phyloP scores from a whole-genome alignment of 2,113 vertebrate genomes.

The Tympanuchus pallidicinctus region DNA sequence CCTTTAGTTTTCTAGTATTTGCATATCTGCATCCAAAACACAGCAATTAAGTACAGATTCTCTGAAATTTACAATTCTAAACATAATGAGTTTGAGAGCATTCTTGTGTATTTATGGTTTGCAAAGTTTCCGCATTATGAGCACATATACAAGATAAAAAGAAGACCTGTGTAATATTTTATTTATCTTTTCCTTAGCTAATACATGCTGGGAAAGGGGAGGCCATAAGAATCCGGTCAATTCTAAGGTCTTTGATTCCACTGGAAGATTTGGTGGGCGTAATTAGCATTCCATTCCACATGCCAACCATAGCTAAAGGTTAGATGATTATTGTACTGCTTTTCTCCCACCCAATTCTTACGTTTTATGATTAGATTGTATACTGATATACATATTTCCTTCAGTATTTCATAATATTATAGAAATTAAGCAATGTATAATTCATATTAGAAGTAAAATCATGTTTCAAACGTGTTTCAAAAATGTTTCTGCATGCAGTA shows the following conservation, averaged over 20 bases:
- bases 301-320: constrained; percentile 94
- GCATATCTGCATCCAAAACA: neutral
- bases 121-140: neutral
- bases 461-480: neutral
- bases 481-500: neutral
- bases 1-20: neutral
- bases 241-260: constrained; percentile 93
- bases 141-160: neutral
- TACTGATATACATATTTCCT: neutral
- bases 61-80: neutral
- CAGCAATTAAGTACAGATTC: neutral
- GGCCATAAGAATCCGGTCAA: constrained; percentile 94
- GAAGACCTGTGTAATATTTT: neutral
- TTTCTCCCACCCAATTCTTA: neutral
- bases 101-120: neutral
- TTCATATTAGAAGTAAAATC: neutral
- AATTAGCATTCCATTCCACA: constrained; percentile 94
- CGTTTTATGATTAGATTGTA: neutral
- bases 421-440: neutral
- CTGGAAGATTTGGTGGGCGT: constrained; percentile 95
- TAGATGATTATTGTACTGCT: neutral
- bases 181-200: constrained; percentile 77
- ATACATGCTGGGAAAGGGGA: constrained; percentile 96
- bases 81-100: neutral
- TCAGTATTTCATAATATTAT: neutral